Conservation (phyloP, 1,140 invertebrate species). For the Drosophila miranda region DNA sequence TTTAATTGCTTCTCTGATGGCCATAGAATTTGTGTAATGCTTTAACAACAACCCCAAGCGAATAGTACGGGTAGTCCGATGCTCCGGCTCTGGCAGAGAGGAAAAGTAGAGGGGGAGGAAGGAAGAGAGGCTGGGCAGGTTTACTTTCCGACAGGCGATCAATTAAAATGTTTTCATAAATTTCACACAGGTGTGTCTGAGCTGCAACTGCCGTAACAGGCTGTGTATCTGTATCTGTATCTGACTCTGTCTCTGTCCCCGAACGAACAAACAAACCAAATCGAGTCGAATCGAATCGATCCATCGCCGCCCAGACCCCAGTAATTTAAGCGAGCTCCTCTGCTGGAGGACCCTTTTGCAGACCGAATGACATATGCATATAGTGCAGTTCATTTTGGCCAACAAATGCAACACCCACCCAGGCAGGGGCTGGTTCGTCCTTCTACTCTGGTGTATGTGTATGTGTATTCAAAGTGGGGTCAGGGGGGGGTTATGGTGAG, state of each 20-base stretch:
- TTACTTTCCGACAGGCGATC: constrained; percentile 68
- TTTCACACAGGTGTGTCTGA: constrained; percentile 60
- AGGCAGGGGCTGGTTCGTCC: constrained; percentile 11
- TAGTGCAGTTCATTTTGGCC: constrained; percentile 65
- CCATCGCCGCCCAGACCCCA: constrained; percentile 52
- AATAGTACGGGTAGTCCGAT: no score
- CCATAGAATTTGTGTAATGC: no score
- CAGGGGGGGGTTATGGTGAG: constrained; percentile 24
- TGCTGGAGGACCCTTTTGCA: constrained; percentile 1
- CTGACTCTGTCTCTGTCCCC: not conserved
- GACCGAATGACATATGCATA: constrained; percentile 66
- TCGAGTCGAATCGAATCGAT: constrained; percentile 61
- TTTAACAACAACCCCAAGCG: no score
- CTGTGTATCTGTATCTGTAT: constrained; percentile 7
- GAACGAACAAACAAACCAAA: constrained; percentile 69
- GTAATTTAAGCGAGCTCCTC: constrained; percentile 63
- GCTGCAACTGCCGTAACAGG: constrained; percentile 1
- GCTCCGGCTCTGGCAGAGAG: no score
- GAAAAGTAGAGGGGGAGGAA: not conserved
- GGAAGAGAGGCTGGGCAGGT: constrained; percentile 11
- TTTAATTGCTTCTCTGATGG: no score
- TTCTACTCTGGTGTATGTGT: constrained; percentile 16
- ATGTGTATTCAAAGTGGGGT: not conserved
- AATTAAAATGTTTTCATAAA: constrained; percentile 76
- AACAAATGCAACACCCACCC: no score